Base-by-base conservation (phyloP, 2,113 vertebrate genomes). In the Gadus chalcogrammus region DNA sequence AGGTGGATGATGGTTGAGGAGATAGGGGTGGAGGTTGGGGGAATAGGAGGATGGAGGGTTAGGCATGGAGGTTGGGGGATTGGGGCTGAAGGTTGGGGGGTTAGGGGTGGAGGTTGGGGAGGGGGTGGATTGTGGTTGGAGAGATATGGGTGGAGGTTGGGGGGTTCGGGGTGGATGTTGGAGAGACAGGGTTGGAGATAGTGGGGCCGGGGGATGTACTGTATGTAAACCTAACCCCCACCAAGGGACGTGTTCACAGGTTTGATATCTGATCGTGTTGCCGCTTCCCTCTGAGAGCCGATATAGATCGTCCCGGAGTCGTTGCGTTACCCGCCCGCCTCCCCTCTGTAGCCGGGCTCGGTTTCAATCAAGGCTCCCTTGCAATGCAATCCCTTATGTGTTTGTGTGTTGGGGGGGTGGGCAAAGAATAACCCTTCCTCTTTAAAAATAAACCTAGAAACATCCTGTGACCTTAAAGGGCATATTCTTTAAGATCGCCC, bases 221-320 rank as follows among this genome's bases (percentile, higher is more conserved):
- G 78, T 84, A 79, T 88, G 89, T 87, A 88, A 91, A 82, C 72
- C 65, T 83, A 88, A 84, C 88, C 77, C 72, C 76, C 70, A 31
- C 75, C 76, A 8, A 27, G 89, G 85, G 85, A 88, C 79, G 68
- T 82, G 83, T 89, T 83, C 81, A 80, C 82, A 77, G 81, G 85
- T 82, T 76, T 65, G 84, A 70, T 79, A 86, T 84, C 68, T 74
- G 82, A 84, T 82, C 79, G 73, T 70, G 65, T 68, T 73, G 60
- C 42, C 61, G 77, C 24, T 15, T 15, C 61, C 61, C 61, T 78
- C 74, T 71, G 76, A 84, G 88, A 74, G 83, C 78, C 72, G 68
- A 81, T 84, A 90, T 88, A 85, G 87, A 88, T 84, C 77, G 80
- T 48, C 72, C 66, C 53, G 70, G 83, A 84, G 64, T 84, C 77